Base-by-base conservation (phyloP, 1,140 invertebrate genomes). In the Trichonephila clavata region DNA sequence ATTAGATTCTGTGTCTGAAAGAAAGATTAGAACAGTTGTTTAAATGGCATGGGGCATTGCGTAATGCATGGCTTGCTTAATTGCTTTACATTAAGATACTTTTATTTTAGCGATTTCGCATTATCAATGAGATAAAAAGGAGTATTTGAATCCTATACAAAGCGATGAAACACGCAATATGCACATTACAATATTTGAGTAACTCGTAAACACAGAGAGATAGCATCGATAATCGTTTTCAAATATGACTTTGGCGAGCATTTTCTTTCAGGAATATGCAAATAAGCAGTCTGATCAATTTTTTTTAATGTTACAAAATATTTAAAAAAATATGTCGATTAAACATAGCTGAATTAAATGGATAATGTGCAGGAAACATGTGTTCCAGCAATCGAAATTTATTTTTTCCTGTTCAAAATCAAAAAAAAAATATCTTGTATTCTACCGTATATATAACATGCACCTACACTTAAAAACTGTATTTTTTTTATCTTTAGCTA, bases 161-260 rank as follows among this genome's bases (percentile, higher is more conserved):
- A 77, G 39, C 32, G 32, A 77, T 32, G 27, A 16, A 77, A 6
- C 71, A 77, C 71, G 71, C 71, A 39, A 77, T 39, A 32, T 32
- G 32, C 71, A 14, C 32, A 77, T 77, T 77, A 77, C 27, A 39
- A 77, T 77, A 32, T 27, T 39, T 18, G 71, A 77, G 32, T 77
- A 77, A 39, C 32, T 32, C 18, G 14, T 39, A 77, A 77, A 77
- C 24, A 39, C 27, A 77, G 32, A 77, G 20, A 77, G 71, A 77
- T 77, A 24, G 18, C 27, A 32, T 77, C 71, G 21, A n/a, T 77
- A 77, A 77, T 77, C 71, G 27, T 77, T 77, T 77, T 39, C 71
- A 32, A 77, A 77, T 77, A 32, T 32, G 71, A 77, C 32, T 39
- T 77, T 24, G n/a, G 71, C 18, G 27, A 32, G 27, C 18, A 32